Evolutionary conservation across 2,888 invertebrate genomes (phyloP).

Genomic region (Lasioglossum morio): DNA sequence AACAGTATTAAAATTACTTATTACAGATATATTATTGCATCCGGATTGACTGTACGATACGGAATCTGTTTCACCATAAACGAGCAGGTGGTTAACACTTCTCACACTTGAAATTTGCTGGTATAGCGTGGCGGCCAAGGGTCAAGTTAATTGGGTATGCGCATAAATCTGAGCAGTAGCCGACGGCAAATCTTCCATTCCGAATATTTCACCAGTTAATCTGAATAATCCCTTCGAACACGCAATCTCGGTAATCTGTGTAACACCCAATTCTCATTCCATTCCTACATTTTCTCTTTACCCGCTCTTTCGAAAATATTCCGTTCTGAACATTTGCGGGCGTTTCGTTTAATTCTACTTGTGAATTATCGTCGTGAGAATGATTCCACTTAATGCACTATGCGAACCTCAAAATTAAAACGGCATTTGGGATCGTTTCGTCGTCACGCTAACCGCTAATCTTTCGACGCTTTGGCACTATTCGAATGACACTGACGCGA

Average conservation of each 20-base stretch:
- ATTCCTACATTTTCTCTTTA: constrained; percentile 27
- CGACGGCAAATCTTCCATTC: constrained; percentile 48
- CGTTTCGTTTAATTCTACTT: constrained; percentile 41
- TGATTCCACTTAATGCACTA: constrained; percentile 16
- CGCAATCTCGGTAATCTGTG: constrained; percentile 52
- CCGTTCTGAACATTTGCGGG: neutral
- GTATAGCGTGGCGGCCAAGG: neutral
- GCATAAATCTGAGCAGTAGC: constrained; percentile 47
- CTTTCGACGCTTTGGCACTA: constrained; percentile 6
- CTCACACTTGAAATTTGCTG: neutral
- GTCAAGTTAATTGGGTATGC: constrained; percentile 41
- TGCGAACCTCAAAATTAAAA: constrained; percentile 29
- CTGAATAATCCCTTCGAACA: constrained; percentile 54
- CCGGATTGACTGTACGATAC: neutral
- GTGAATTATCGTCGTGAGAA: constrained; percentile 25
- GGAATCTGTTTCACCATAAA: neutral
- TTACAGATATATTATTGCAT: neutral
- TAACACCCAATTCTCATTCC: constrained; percentile 40
- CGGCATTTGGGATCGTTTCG: neutral
- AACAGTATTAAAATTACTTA: no score
- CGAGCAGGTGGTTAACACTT: neutral
- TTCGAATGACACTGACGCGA: neutral
- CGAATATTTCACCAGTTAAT: constrained; percentile 54
- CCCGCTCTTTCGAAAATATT: constrained; percentile 36
- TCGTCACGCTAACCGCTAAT: constrained; percentile 27